A percentile compares a stretch with the other conserved stretches of the same genome.
These are phyloP conservation scores for Onchidella celtica DNA, from an alignment of 2,888 invertebrate species.

Conservation along the genomic window DNA sequence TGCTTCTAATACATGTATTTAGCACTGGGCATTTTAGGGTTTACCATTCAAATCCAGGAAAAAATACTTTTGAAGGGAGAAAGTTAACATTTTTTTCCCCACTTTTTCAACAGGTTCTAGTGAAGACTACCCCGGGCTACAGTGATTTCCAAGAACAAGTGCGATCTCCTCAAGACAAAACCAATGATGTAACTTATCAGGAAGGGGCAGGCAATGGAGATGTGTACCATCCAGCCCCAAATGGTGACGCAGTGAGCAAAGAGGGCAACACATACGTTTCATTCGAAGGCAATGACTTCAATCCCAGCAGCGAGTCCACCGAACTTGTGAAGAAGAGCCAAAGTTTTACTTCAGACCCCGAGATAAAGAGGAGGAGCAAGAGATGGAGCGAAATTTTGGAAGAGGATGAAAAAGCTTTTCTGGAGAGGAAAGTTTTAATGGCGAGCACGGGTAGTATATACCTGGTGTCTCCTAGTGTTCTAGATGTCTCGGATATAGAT, in stretches of 20 bases:
- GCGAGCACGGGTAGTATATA: constrained; percentile 62
- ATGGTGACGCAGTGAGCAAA: not conserved
- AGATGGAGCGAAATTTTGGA: not conserved
- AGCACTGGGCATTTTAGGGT: too few relatives aligned
- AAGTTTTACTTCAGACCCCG: not conserved
- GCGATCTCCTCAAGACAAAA: not conserved
- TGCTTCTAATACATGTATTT: too few relatives aligned
- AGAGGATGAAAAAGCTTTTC: not conserved
- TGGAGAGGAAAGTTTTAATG: constrained; percentile 36
- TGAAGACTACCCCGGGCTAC: not conserved
- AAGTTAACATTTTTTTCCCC: too few relatives aligned
- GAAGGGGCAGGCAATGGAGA: constrained; percentile 5
- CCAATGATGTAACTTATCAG: too few relatives aligned
- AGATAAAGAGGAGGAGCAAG: not conserved
- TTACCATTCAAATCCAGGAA: too few relatives aligned
- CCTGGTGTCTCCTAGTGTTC: constrained; percentile 54
- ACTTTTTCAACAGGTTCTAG: not conserved
- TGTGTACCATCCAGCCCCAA: not conserved
- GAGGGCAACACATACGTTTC: not conserved
- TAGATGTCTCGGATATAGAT: constrained; percentile 31
- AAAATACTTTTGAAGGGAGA: too few relatives aligned
- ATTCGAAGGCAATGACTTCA: not conserved
- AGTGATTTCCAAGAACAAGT: not conserved
- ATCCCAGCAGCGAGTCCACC: not conserved
- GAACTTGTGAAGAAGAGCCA: not conserved